Evolutionary conservation across 1,140 invertebrate genomes (phyloP).

Genomic region (Meloidogyne exigua): DNA sequence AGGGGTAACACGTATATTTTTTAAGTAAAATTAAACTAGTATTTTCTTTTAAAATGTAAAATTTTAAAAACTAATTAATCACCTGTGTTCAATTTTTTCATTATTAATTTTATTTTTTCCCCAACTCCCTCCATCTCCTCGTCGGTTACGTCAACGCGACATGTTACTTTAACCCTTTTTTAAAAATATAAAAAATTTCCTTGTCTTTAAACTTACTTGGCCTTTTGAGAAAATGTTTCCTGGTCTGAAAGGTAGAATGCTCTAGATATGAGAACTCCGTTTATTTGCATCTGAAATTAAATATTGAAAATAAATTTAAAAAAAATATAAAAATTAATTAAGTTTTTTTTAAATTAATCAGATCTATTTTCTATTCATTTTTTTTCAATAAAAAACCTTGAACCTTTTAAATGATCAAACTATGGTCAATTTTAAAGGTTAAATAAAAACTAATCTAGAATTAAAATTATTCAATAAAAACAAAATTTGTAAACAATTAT

Average conservation of each 20-base stretch:
- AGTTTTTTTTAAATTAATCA: too few species aligned
- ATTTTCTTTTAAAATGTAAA: not conserved
- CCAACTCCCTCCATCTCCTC: slow-evolving; percentile 32
- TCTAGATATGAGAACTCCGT: slow-evolving; percentile 47
- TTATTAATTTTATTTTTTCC: not conserved
- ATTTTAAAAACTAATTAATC: slow-evolving; percentile 9
- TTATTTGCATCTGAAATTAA: slow-evolving; percentile 46
- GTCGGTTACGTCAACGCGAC: slow-evolving; percentile 30
- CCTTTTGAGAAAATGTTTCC: slow-evolving; percentile 49
- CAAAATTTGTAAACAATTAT: too few species aligned
- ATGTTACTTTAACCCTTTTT: slow-evolving; percentile 47
- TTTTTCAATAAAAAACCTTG: too few species aligned
- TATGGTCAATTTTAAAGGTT: too few species aligned
- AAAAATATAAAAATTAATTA: too few species aligned
- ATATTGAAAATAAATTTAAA: slow-evolving; percentile 18
- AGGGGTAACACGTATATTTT: not conserved
- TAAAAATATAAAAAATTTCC: not conserved
- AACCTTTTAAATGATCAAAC: too few species aligned
- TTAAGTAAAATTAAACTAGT: not conserved
- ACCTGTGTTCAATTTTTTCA: slow-evolving; percentile 6
- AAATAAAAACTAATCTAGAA: too few species aligned
- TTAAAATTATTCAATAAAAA: too few species aligned
- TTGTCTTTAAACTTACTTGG: slow-evolving; percentile 31
- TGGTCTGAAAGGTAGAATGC: slow-evolving; percentile 55
- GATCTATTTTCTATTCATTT: too few species aligned